Evolutionary conservation across 2,797 vertebrate species (phyloP).

Genomic region (Bradypus variegatus): DNA sequence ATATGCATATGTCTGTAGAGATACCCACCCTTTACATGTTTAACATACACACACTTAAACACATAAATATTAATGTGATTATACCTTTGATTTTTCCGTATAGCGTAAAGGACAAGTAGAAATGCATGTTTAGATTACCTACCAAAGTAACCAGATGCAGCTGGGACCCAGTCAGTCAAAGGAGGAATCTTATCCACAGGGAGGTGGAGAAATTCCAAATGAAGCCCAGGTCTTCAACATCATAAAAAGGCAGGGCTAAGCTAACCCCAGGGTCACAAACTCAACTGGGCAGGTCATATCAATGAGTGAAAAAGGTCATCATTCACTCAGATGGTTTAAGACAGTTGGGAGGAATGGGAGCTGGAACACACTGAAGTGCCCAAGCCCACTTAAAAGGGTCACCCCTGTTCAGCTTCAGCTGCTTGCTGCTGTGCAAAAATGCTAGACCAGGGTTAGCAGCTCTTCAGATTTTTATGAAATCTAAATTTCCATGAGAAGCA

Average conservation of each 20-base stretch:
- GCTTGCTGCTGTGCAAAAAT: neutral
- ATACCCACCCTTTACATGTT: neutral
- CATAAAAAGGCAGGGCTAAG: neutral
- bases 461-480: conserved; percentile 12
- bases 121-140: conserved; percentile 64
- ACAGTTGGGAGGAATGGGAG: neutral
- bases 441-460: neutral
- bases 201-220: neutral
- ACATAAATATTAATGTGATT: conserved; percentile 45
- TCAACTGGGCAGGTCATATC: neutral
- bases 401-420: neutral
- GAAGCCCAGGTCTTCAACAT: neutral
- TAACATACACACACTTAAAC: conserved; percentile 41
- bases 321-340: rapidly evolving
- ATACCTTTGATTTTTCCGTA: conserved; percentile 59
- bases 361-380: neutral
- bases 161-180: neutral
- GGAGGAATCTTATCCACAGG: neutral
- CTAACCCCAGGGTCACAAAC: neutral
- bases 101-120: conserved; percentile 49
- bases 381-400: neutral
- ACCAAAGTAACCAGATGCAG: conserved; percentile 39
- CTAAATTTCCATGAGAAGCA: conserved; percentile 32
- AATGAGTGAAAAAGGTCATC: neutral
- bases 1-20: conserved; percentile 27